Conservation (phyloP, 2,113 vertebrate species). For the Megaceryle maxima region DNA sequence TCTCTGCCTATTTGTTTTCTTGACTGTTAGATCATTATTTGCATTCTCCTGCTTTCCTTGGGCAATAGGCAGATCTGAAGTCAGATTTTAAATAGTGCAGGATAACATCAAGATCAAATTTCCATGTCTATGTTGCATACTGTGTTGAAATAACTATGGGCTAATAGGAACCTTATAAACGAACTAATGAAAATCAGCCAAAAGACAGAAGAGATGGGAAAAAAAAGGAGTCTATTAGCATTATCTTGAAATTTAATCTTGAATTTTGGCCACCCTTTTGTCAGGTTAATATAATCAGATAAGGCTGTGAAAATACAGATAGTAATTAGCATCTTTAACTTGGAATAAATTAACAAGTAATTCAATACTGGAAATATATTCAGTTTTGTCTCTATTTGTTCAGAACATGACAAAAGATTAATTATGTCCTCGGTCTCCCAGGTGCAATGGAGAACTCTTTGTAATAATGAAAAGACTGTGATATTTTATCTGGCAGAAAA, state of each 20-base stretch:
- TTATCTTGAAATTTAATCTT: conserved; percentile 48
- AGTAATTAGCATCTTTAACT: conserved; percentile 47
- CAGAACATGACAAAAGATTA: conserved; percentile 2
- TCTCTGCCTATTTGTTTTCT: neutral
- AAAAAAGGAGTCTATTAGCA: neutral
- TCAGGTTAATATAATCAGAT: conserved; percentile 50
- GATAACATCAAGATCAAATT: conserved; percentile 14
- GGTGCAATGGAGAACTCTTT: neutral
- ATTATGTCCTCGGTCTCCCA: neutral
- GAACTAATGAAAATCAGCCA: conserved; percentile 12
- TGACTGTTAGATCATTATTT: neutral
- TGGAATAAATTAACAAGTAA: conserved; percentile 33
- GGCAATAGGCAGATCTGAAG: neutral
- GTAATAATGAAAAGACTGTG: neutral
- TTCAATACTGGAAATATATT: neutral
- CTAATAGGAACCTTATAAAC: neutral
- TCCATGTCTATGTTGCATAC: neutral
- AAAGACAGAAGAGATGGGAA: neutral
- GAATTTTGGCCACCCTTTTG: conserved; percentile 44
- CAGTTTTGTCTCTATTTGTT: neutral
- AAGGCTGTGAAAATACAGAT: conserved; percentile 42
- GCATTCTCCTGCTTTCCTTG: neutral
- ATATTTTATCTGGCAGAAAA: neutral
- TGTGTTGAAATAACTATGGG: neutral
- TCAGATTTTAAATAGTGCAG: neutral